Base-by-base conservation (phyloP, 1,140 invertebrate genomes). In the Telenomus remus region DNA sequence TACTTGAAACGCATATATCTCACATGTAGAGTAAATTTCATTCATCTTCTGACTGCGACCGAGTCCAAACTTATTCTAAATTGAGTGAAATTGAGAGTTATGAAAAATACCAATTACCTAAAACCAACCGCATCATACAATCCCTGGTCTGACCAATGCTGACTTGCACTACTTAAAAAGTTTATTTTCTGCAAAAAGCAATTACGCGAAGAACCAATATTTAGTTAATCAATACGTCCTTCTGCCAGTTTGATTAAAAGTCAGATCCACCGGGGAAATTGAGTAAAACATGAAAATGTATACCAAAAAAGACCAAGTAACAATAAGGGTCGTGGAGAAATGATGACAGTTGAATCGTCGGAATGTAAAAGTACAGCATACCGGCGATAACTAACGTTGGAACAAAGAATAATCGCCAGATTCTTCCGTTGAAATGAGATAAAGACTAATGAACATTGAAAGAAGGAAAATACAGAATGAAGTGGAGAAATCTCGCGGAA, bases 381-480 rank as follows among this genome's bases (percentile, higher is more conserved):
- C 33, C 49, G 43, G 33, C 56, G 65, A 60, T 59, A 69, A 60
- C 65, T 69, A 27, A 54, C 47, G 65, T 27, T 3, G 37, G 56
- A 69, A 60, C 55, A 60, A 69, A 60, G 56, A 69, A 53, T 69
- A 69, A 69, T 69, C 49, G 43, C 50, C 50, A 60, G 50, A 69
- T 60, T 69, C 65, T 69, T 69, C 53, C 42, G 56, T 50, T 55
- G 43, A 69, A 69, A 69, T 69, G 56, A 69, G 65, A 69, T 69
- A 69, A 69, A 69, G 56, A 55, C 49, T 69, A 60, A 69, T 69
- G 65, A 69, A 69, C 64, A 55, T 53, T 60, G 49, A 43, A 60
- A 60, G 27, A 6, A 27, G 15, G 50, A 35, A 27, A 69, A 47
- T 55, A 48, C 65, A 60, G 60, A 60, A 15, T 35, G 10, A 34